Evolutionary conservation across 2,888 invertebrate species (phyloP).

Genomic region (Macrophya annulata): DNA sequence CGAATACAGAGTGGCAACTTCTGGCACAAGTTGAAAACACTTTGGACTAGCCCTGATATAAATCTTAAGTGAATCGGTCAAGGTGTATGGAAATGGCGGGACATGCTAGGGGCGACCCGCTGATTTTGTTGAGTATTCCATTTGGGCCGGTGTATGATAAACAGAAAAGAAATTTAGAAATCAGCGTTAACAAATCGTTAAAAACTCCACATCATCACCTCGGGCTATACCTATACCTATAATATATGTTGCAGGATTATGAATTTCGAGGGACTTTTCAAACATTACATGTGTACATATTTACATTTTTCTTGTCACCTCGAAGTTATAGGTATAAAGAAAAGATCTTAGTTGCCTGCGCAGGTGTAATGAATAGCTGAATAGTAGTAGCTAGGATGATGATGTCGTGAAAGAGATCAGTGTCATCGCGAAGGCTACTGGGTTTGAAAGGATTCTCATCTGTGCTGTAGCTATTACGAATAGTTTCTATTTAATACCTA

Average conservation of each 20-base stretch:
- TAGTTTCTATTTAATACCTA: not conserved
- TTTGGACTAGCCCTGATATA: too few species aligned
- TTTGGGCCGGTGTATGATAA: not conserved
- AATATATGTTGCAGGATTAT: not conserved
- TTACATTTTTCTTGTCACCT: not conserved
- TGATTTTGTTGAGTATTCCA: too few species aligned
- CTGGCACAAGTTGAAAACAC: too few species aligned
- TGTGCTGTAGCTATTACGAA: not conserved
- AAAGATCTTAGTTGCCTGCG: not conserved
- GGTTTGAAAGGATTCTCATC: not conserved
- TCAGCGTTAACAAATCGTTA: not conserved
- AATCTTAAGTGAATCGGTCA: too few species aligned
- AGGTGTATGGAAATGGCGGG: too few species aligned
- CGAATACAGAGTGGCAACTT: too few species aligned
- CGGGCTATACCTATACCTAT: not conserved
- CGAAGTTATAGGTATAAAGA: not conserved
- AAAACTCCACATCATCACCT: not conserved
- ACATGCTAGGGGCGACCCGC: too few species aligned
- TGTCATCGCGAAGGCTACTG: slow-evolving; percentile 19
- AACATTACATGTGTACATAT: not conserved
- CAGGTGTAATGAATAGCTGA: slow-evolving; percentile 11
- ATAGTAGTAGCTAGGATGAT: not conserved
- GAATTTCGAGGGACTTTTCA: not conserved
- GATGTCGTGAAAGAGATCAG: slow-evolving; percentile 11
- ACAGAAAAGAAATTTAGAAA: not conserved